Evolutionary conservation across 2,797 vertebrate species (phyloP), one percentile per base, ranked within the genome.

Genomic region (Centropyge bicolor): DNA sequence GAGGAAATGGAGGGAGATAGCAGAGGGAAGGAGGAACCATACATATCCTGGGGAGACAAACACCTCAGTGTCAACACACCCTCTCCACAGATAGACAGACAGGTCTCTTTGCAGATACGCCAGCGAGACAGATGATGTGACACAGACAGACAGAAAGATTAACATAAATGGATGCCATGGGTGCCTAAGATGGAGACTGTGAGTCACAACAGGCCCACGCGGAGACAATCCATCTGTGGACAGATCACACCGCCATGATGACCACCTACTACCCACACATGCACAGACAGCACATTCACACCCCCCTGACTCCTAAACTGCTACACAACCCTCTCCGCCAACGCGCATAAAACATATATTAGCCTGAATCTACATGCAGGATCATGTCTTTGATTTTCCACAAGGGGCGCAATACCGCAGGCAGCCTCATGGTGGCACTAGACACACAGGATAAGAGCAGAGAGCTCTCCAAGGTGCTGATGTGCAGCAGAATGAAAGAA

Each of bases 401-500:
- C n/a, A 11, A 11, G 51, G 8, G 8, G 17, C 1, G 84, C 82
- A 84, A 17, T 93, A 64, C 86, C 2, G 22, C 49, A 1, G 22
- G 1, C 0, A n/a, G 69, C 90, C 93, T 92, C 92, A 62, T 51
- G 93, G 81, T 92, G 93, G 92, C 92, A 92, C 73, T 88, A 88
- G 66, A 90, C 60, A 62, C 87, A 86, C 85, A 62, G 78, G n/a
- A 13, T 57, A 76, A 31, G 0, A 6, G 5, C 24, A 2, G 60
- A 40, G 82, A 76, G 82, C 92, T 94, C 59, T 93, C 93, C 92
- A 74, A 82, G 90, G 92, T 93, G 88, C 91, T 93, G 93, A 92
- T 81, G 78, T 89, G 77, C 87, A 81, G 84, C 90, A 88, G 81
- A 81, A 89, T 70, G 74, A 88, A 76, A 86, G 83, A 74, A 86